Percentiles rank a stretch among this genome's conserved stretches.
These are phyloP conservation scores for Drosophila quinaria DNA, from an alignment of 2,888 invertebrate species.

Conservation along the genomic window DNA sequence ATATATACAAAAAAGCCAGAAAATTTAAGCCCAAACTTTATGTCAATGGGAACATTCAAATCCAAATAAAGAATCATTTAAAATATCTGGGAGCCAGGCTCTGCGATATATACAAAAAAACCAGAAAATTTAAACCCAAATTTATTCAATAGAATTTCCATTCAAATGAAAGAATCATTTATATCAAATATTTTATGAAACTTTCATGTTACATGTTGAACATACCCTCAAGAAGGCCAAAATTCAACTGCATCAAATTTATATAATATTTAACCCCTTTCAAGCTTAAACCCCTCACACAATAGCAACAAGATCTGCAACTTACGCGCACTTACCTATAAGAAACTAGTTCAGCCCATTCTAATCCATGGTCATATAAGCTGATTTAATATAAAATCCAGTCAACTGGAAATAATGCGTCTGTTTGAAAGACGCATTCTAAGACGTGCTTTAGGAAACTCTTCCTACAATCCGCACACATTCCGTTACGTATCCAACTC, in stretches of 20 bases:
- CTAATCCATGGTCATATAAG: too few relatives aligned
- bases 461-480: background rate
- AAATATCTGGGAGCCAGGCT: too few relatives aligned
- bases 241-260: background rate
- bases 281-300: too few relatives aligned
- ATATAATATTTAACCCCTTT: background rate
- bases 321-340: background rate
- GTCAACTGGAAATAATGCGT: too few relatives aligned
- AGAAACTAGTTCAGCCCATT: conserved; percentile 7
- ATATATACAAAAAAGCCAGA: conserved; percentile 5
- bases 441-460: background rate
- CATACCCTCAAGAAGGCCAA: background rate
- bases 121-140: too few relatives aligned
- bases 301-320: background rate
- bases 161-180: too few relatives aligned
- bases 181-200: too few relatives aligned
- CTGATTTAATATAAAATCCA: conserved; percentile 14
- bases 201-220: too few relatives aligned
- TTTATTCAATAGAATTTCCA: too few relatives aligned
- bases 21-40: conserved; percentile 3
- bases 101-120: conserved; percentile 3
- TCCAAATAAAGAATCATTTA: background rate
- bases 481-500: background rate
- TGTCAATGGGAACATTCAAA: background rate
- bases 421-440: too few relatives aligned